Base-by-base conservation (phyloP, 30 jellyfish, hydroid and myxozoan genomes). In the Pelagia noctiluca region DNA sequence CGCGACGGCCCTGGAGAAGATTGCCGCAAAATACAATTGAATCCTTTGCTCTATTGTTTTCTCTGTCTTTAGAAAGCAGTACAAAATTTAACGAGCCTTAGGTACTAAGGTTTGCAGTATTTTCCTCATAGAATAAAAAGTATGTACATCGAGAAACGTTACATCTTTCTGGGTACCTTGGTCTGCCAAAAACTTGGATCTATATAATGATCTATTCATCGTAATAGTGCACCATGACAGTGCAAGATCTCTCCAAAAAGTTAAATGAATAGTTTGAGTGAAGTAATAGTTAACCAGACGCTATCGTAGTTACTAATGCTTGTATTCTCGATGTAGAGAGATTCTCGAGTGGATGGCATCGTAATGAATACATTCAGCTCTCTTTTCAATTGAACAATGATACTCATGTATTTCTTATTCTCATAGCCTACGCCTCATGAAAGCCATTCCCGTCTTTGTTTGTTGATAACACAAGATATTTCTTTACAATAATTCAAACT, bases 281-380 rank as follows among this genome's bases (percentile, higher is more conserved):
- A 42, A 42, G 57, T 42, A 42, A 42, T 42, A 42, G 57, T 42
- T 42, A 42, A 42, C 57, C 57, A 42, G 57, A 42, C 57, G 57
- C 57, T 42, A 42, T 8, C 57, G 57, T 42, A 16, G 57, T 42
- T 42, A 42, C 57, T 42, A 16, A 42, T 42, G 57, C 57, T 42
- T 42, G 57, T 42, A 42, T 42, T 42, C 57, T 42, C 57, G 57
- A 42, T 42, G 57, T 42, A 42, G 57, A 42, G 57, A 42, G 57
- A 42, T 42, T 42, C 57, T 42, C 16, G 57, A 42, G 16, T 42
- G 8, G 57, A 42, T 42, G 57, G 57, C 57, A 42, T 42, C 57
- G 57, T 16, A 42, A 42, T 42, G 16, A 42, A 42, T 42, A 42
- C 57, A 42, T 42, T 42, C 57, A 42, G 57, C 57, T 42, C 57